Conservation (phyloP, 2,113 vertebrate species). For the Chlorodrepanis virens region DNA sequence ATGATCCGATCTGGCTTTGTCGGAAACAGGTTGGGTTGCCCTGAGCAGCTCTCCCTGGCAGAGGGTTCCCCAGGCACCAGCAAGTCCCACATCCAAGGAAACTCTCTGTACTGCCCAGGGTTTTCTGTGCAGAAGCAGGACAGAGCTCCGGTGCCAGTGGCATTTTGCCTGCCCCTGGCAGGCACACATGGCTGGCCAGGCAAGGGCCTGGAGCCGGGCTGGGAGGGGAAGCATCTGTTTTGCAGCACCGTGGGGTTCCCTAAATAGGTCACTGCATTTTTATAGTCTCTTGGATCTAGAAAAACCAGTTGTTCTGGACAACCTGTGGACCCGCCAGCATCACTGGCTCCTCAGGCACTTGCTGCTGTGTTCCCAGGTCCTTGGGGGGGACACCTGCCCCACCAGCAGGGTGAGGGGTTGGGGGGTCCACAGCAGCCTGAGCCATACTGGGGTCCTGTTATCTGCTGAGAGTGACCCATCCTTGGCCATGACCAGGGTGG, state of each 20-base stretch:
- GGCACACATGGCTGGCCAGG: background rate
- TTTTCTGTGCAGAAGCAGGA: background rate
- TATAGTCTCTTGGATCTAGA: slow-evolving; percentile 42
- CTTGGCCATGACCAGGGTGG: accelerated
- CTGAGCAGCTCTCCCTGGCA: background rate
- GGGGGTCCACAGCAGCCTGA: accelerated
- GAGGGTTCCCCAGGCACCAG: background rate
- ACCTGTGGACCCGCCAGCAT: background rate
- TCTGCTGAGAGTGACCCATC: background rate
- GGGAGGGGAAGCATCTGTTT: slow-evolving; percentile 6
- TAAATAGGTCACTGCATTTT: slow-evolving; percentile 58
- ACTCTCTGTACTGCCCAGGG: background rate
- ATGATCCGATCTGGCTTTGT: background rate
- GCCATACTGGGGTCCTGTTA: background rate
- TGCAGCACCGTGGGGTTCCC: background rate
- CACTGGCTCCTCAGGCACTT: background rate
- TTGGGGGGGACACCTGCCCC: accelerated
- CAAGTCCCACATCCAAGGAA: background rate
- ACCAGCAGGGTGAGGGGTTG: accelerated
- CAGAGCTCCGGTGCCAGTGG: accelerated
- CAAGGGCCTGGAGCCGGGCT: background rate
- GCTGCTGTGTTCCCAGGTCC: accelerated
- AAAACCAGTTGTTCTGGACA: slow-evolving; percentile 46
- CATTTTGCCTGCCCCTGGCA: background rate
- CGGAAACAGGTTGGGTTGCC: background rate